These are phyloP conservation scores for Dioctria rufipes DNA, from an alignment of 2,888 invertebrate species.

Conservation along the genomic window DNA sequence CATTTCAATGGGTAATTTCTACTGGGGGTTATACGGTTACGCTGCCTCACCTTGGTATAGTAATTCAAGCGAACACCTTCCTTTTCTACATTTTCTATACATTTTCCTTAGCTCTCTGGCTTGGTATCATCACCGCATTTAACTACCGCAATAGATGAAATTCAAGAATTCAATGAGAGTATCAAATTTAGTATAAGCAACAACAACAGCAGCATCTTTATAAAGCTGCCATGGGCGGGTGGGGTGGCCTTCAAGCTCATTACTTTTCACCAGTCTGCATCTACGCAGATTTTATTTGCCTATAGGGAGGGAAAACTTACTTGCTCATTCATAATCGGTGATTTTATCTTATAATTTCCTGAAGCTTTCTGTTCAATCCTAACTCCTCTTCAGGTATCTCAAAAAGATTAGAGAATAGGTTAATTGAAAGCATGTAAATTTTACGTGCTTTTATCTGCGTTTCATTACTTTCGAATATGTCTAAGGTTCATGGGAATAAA, in stretches of 20 bases:
- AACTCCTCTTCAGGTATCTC: background rate
- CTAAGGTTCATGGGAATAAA: background rate
- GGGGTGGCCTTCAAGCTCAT: conserved; percentile 31
- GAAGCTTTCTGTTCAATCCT: conserved; percentile 16
- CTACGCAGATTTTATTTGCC: background rate
- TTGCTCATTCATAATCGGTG: background rate
- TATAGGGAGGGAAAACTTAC: background rate
- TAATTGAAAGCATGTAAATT: conserved; percentile 3
- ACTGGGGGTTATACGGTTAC: conserved; percentile 6
- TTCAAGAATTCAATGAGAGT: conserved; percentile 15
- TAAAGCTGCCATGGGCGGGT: background rate
- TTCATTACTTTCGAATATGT: background rate
- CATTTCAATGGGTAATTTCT: conserved; percentile 13
- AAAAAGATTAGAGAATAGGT: conserved; percentile 15
- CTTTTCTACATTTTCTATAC: conserved; percentile 27
- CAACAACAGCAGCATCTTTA: background rate
- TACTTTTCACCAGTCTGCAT: conserved; percentile 9
- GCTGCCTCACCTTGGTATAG: conserved; percentile 30
- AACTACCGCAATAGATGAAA: conserved; percentile 42
- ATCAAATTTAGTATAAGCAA: conserved; percentile 10
- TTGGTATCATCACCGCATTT: conserved; percentile 1
- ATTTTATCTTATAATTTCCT: background rate
- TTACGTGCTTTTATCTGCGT: background rate
- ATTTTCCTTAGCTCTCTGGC: conserved; percentile 16
- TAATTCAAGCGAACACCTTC: conserved; percentile 37